phyloP scores from a whole-genome alignment of 2,113 vertebrate species.

The Dascyllus trimaculatus region DNA sequence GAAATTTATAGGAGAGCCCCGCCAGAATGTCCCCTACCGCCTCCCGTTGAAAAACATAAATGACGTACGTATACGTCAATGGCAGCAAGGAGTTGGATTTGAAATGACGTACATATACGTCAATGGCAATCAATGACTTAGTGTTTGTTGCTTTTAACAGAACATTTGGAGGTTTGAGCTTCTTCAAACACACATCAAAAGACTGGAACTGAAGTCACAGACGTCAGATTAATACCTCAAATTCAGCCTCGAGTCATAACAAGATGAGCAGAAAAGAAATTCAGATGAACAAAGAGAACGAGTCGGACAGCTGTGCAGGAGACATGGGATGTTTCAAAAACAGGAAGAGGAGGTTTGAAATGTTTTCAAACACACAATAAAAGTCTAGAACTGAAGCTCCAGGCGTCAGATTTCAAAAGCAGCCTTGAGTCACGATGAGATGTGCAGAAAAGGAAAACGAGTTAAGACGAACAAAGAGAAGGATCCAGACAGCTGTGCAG shows the following conservation, averaged over 20 bases:
- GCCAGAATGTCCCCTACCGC: too few relatives aligned
- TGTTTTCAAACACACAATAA: background rate
- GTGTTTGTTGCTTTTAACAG: too few relatives aligned
- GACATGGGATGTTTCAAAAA: constrained; percentile 8
- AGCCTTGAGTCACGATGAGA: too few relatives aligned
- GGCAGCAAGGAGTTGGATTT: too few relatives aligned
- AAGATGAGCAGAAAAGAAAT: too few relatives aligned
- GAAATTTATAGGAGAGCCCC: too few relatives aligned
- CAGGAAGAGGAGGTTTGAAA: constrained; percentile 37
- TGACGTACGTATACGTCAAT: too few relatives aligned
- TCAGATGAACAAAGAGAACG: background rate
- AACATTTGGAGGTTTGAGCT: background rate
- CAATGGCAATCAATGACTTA: too few relatives aligned
- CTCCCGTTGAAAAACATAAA: too few relatives aligned
- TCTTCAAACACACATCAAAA: background rate
- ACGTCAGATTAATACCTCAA: background rate
- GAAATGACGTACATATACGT: too few relatives aligned
- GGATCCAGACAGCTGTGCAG: background rate
- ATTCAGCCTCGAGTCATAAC: too few relatives aligned
- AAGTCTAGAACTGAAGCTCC: background rate
- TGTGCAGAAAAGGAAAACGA: too few relatives aligned
- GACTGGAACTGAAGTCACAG: background rate
- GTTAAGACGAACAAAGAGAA: background rate
- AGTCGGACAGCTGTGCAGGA: background rate
- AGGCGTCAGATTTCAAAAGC: background rate